Evolutionary conservation across 1,140 invertebrate genomes (phyloP), one percentile per base, ranked within the genome.

Genomic region (Drosophila parvula): DNA sequence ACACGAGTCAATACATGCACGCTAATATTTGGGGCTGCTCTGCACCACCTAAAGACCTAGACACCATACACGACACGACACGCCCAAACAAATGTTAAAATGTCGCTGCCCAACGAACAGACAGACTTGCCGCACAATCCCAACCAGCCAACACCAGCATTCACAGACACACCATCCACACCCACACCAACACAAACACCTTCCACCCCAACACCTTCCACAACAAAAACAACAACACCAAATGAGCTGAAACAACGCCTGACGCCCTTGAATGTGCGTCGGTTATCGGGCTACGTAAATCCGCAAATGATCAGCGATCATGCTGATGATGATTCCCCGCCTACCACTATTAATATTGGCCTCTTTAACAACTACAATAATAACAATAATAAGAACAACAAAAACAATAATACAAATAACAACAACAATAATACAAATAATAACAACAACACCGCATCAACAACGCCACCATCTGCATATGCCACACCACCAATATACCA

Each of bases 201-300:
- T 65, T 51, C 50, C 16, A 61, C 65, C 60, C 53, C 70, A 55
- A 62, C 67, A 73, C 45, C 68, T 18, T 47, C 53, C 53, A 59
- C 73, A 78, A n/a, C 68, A 30, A 30, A 51, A 61, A 69, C 53
- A 58, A 36, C 64, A 18, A 74, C 61, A 79, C 80, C 68, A 61
- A 89, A 88, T 73, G 80, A 88, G 83, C 84, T 88, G 61, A 88
- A 88, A 64, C 84, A 67, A 60, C 64, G 83, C 57, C 74, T 88
- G 28, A 69, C 83, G 40, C 84, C 85, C 43, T 38, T 85, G 53
- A 89, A 86, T 74, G 85, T 90, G 60, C 81, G 81, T 48, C 71
- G 86, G 43, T 68, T 85, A 41, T 74, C 82, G 44, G 45, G 81
- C 10, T 79, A 89, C 70, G 69, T 79, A 3, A 77, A 77, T 76